Conservation (phyloP, 2,888 invertebrate species). For the Phania funesta region DNA sequence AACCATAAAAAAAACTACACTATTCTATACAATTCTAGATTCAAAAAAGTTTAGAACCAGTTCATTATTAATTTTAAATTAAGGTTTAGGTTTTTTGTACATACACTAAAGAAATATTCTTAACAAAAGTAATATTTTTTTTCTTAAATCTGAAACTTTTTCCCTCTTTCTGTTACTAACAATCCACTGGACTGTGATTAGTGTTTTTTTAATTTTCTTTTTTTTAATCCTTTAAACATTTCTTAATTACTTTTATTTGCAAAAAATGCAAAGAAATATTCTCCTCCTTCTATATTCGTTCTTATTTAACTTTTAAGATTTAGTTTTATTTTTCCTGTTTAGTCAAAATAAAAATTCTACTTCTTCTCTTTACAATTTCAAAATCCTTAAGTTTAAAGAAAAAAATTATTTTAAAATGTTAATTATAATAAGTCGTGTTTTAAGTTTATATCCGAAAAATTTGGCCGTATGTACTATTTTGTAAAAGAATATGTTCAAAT, state of each 20-base stretch:
- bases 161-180: conserved; percentile 31
- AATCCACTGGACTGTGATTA: conserved; percentile 71
- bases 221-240: conserved; percentile 7
- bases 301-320: conserved; percentile 20
- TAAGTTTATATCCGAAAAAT: conserved; percentile 41
- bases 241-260: background rate
- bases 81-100: conserved; percentile 65
- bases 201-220: conserved; percentile 42
- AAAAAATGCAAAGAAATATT: background rate
- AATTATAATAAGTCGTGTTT: conserved; percentile 22
- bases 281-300: background rate
- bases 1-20: conserved; percentile 35
- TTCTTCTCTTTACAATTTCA: conserved; percentile 42
- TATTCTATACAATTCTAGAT: conserved; percentile 8
- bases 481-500: too few species aligned
- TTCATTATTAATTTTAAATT: conserved; percentile 58
- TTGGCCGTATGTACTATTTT: conserved; percentile 25
- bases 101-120: conserved; percentile 18
- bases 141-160: background rate
- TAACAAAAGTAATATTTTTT: background rate
- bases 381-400: conserved; percentile 50
- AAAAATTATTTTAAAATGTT: conserved; percentile 13
- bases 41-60: conserved; percentile 59
- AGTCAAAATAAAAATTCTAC: conserved; percentile 9
- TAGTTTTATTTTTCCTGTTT: conserved; percentile 17